These are phyloP conservation scores for Trachythela sp. DNA, from an alignment of 64 coral and sea anemone genomes.

Conservation along the genomic window DNA sequence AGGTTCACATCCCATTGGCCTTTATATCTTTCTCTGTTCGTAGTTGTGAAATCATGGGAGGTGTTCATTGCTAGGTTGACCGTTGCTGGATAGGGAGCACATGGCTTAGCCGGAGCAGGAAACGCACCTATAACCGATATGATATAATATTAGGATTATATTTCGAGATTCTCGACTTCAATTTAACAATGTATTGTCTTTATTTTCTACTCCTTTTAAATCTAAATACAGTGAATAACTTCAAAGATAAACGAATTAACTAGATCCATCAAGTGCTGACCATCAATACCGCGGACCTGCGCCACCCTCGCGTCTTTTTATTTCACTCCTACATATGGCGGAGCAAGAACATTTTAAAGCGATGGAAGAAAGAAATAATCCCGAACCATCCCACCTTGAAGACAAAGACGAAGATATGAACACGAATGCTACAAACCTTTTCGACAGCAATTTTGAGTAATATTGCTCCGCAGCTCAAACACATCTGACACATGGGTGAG, in stretches of 20 bases:
- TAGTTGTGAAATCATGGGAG: conserved; percentile 67
- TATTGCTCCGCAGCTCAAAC: not conserved
- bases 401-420: not conserved
- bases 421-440: not conserved
- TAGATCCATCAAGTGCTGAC: no score
- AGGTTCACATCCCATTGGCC: conserved; percentile 80
- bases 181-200: no score
- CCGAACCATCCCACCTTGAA: not conserved
- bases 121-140: conserved; percentile 47
- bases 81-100: conserved; percentile 75
- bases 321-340: not conserved
- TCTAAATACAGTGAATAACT: no score
- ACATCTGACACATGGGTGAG: not conserved
- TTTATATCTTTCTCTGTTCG: conserved; percentile 74
- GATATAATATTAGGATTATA: no score
- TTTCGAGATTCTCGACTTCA: no score
- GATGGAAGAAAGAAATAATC: not conserved
- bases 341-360: not conserved
- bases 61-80: conserved; percentile 80
- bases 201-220: no score
- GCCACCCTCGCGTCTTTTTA: not conserved
- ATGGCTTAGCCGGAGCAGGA: conserved; percentile 67
- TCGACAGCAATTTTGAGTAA: not conserved
- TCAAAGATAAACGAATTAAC: no score
- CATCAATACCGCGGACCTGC: not conserved